These are phyloP conservation scores for Crematogaster levior DNA, from an alignment of 2,888 invertebrate species.

Conservation along the genomic window DNA sequence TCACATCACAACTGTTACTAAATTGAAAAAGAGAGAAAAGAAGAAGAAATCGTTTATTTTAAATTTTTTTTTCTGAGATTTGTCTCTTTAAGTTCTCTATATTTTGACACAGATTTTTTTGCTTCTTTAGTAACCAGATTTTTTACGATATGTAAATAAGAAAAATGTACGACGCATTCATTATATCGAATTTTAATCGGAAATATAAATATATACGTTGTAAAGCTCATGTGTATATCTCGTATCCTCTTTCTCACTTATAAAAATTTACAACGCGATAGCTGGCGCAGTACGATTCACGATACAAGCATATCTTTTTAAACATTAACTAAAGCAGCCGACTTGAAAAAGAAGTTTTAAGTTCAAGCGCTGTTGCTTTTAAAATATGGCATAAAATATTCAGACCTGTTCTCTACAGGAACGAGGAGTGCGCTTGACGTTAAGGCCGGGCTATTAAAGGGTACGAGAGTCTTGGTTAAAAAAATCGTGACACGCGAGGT, in stretches of 20 bases:
- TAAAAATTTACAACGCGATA: constrained; percentile 38
- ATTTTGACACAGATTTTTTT: constrained; percentile 21
- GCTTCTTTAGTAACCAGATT: constrained; percentile 38
- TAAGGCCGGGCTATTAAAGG: constrained; percentile 69
- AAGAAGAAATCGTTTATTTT: constrained; percentile 6
- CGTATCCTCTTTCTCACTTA: background rate
- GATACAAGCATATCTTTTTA: constrained; percentile 36
- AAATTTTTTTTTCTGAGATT: constrained; percentile 48
- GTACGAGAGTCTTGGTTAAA: constrained; percentile 56
- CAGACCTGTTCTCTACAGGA: constrained; percentile 67
- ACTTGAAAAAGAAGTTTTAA: constrained; percentile 61
- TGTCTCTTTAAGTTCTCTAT: constrained; percentile 34
- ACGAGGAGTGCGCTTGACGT: constrained; percentile 66
- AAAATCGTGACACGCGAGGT: constrained; percentile 53
- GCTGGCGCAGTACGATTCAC: constrained; percentile 1
- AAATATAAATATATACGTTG: constrained; percentile 8
- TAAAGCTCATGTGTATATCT: background rate
- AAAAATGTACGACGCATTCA: constrained; percentile 21
- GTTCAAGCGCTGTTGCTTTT: constrained; percentile 56
- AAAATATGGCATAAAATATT: constrained; percentile 70
- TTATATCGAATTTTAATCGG: constrained; percentile 19
- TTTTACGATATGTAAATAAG: constrained; percentile 9
- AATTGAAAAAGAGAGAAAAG: background rate
- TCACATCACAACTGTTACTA: constrained; percentile 48
- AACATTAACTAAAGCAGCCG: constrained; percentile 54